Conservation (phyloP, 2,888 invertebrate species). For the Spilarctia lutea region DNA sequence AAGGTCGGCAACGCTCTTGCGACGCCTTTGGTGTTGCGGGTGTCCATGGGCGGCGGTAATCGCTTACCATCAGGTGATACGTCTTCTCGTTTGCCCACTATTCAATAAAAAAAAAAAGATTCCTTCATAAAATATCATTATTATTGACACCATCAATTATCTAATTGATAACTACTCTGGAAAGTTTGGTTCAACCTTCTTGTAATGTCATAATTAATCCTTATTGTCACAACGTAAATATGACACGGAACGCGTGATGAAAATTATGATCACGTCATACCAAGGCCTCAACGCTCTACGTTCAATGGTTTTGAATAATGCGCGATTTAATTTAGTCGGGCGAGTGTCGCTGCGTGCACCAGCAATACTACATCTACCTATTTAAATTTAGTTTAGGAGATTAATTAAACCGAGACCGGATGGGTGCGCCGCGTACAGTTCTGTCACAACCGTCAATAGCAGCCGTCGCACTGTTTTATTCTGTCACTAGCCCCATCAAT, state of each 20-base stretch:
- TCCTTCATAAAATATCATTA: background rate
- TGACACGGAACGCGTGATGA: slow-evolving; percentile 47
- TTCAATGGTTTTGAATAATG: slow-evolving; percentile 65
- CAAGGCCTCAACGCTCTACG: slow-evolving; percentile 52
- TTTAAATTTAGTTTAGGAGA: slow-evolving; percentile 81
- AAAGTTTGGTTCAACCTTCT: slow-evolving; percentile 10
- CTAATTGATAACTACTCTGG: slow-evolving; percentile 5
- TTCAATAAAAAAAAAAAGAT: too few species aligned
- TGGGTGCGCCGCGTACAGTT: slow-evolving; percentile 63
- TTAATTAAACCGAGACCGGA: slow-evolving; percentile 75
- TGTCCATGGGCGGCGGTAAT: too few species aligned
- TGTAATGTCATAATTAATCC: slow-evolving; percentile 20
- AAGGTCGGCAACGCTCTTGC: too few species aligned
- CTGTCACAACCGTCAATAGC: slow-evolving; percentile 78
- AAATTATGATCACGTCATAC: slow-evolving; percentile 64
- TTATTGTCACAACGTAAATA: slow-evolving; percentile 35
- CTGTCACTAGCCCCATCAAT: slow-evolving; percentile 73
- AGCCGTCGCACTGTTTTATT: slow-evolving; percentile 79
- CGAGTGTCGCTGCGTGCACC: slow-evolving; percentile 57
- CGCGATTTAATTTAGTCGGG: slow-evolving; percentile 66
- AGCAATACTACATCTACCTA: slow-evolving; percentile 65
- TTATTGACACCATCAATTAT: slow-evolving; percentile 14
- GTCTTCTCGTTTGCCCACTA: too few species aligned
- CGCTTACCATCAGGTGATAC: too few species aligned
- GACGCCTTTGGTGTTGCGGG: too few species aligned